Conservation (phyloP, 2,113 vertebrate species). For the Holacanthus passer region DNA sequence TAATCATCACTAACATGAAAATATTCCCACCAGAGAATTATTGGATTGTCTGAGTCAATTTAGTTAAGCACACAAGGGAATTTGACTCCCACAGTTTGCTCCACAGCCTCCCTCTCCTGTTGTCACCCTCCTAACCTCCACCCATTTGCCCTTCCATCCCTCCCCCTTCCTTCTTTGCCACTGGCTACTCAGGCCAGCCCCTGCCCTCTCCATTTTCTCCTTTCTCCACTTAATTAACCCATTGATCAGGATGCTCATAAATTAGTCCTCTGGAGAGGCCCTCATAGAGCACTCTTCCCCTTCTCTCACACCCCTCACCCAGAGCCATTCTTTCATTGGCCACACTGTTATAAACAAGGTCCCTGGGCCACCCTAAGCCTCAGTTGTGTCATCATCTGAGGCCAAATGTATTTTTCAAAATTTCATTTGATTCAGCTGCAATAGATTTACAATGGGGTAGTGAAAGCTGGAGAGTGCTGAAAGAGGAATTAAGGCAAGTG, state of each 20-base stretch:
- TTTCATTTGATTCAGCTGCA: conserved; percentile 22
- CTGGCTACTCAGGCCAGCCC: conserved; percentile 13
- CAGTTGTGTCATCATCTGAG: conserved; percentile 24
- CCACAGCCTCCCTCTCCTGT: neutral
- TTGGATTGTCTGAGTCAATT: conserved; percentile 33
- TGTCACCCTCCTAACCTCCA: conserved; percentile 32
- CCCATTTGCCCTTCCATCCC: conserved; percentile 36
- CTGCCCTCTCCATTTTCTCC: conserved; percentile 57
- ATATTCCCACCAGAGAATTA: conserved; percentile 32
- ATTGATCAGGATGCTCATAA: conserved; percentile 82
- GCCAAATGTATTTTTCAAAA: conserved; percentile 49
- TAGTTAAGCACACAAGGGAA: conserved; percentile 18
- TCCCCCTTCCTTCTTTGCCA: conserved; percentile 11
- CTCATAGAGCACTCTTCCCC: conserved; percentile 51
- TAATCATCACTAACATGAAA: conserved; percentile 44
- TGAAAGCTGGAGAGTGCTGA: conserved; percentile 13
- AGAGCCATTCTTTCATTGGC: conserved; percentile 7
- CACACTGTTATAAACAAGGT: conserved; percentile 29
- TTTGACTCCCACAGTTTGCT: neutral
- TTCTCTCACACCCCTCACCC: conserved; percentile 29
- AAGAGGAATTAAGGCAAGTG: conserved; percentile 45
- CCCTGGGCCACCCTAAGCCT: neutral
- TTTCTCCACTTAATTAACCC: conserved; percentile 82
- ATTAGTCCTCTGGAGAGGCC: conserved; percentile 76
- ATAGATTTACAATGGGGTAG: neutral